Conservation (phyloP, 2,113 vertebrate species). For the Nibea albiflora region DNA sequence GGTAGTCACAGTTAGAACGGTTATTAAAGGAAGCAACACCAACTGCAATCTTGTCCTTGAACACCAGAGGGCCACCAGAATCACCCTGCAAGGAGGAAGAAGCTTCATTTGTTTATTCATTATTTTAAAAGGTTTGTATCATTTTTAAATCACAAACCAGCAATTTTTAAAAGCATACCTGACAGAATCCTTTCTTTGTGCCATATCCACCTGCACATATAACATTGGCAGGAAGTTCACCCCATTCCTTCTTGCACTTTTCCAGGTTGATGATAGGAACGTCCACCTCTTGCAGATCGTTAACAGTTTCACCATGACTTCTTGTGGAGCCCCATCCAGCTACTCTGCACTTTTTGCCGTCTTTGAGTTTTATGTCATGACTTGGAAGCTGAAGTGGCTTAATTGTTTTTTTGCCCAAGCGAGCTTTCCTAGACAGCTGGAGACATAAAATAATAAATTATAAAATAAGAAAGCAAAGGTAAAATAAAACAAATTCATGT, state of each 20-base stretch:
- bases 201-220: constrained; percentile 67
- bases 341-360: constrained; percentile 52
- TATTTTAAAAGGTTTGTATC: background rate
- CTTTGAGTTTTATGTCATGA: background rate
- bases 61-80: constrained; percentile 87
- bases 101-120: background rate
- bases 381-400: constrained; percentile 27
- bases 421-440: constrained; percentile 48
- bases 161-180: constrained; percentile 48
- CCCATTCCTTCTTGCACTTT: constrained; percentile 47
- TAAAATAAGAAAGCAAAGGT: too few relatives aligned
- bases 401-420: background rate
- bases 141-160: background rate
- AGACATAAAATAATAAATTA: too few relatives aligned
- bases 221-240: constrained; percentile 10
- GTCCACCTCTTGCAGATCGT: constrained; percentile 45
- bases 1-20: constrained; percentile 1
- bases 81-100: constrained; percentile 81
- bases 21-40: constrained; percentile 85
- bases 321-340: constrained; percentile 67
- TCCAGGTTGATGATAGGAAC: constrained; percentile 40
- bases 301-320: rapidly evolving
- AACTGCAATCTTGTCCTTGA: constrained; percentile 67
- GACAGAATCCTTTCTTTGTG: constrained; percentile 63
- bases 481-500: too few relatives aligned